These are phyloP conservation scores for Castor canadensis DNA, from an alignment of 2,113 vertebrate genomes.

Conservation along the genomic window DNA sequence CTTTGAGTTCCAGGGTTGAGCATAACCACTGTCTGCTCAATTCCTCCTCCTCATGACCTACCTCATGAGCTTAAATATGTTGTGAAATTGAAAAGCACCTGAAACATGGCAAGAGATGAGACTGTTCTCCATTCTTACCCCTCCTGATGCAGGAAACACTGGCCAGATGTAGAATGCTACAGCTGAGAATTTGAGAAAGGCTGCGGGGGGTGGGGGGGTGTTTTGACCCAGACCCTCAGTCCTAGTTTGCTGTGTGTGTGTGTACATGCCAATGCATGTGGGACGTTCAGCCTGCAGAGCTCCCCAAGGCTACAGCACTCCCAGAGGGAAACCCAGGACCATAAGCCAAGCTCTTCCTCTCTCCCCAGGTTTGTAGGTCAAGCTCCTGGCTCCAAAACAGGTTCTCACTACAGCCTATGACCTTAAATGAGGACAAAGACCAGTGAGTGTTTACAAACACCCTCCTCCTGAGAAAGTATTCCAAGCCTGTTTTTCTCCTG, in stretches of 20 bases:
- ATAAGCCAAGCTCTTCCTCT: neutral
- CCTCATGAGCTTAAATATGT: neutral
- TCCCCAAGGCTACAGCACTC: neutral
- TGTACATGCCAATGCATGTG: neutral
- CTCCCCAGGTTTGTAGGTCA: neutral
- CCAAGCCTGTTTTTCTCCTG: neutral
- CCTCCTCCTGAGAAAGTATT: neutral
- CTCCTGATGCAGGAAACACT: neutral
- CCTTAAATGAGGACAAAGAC: conserved; percentile 8
- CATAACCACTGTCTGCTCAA: neutral
- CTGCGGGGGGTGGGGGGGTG: neutral
- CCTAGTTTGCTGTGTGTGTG: neutral
- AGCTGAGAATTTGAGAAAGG: neutral
- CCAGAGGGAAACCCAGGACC: neutral
- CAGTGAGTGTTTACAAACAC: neutral
- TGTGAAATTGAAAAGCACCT: neutral
- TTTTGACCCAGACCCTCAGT: neutral
- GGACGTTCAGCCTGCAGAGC: neutral
- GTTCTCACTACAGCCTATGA: neutral
- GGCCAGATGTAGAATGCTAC: neutral
- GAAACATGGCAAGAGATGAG: neutral
- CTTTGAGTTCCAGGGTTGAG: neutral
- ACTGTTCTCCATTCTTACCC: neutral
- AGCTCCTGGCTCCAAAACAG: conserved; percentile 1
- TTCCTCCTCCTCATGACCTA: neutral